Evolutionary conservation across 2,113 vertebrate genomes (phyloP).

Genomic region (Caracal caracal): DNA sequence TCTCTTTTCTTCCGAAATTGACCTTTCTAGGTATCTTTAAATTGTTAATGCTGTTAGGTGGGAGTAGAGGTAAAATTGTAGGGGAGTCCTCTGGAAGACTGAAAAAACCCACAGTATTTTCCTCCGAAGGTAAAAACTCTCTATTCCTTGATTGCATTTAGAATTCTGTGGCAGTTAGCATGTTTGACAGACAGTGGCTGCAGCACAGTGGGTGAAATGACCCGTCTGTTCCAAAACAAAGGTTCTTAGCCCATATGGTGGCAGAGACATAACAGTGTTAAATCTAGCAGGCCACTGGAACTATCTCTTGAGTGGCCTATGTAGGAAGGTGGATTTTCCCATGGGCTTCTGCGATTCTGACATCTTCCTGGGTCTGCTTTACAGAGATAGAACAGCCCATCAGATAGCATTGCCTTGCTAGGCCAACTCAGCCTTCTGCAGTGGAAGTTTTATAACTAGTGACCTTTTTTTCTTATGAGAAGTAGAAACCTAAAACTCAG

Average conservation of each 20-base stretch:
- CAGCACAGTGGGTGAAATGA: neutral
- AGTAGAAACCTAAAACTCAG: slow-evolving; percentile 10
- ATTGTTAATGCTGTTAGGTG: neutral
- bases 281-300: neutral
- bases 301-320: neutral
- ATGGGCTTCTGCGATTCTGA: neutral
- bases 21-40: neutral
- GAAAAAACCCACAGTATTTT: neutral
- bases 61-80: neutral
- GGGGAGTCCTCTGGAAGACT: neutral
- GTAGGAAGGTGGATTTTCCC: neutral
- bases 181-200: neutral
- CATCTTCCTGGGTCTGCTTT: neutral
- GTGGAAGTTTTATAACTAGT: slow-evolving; percentile 23
- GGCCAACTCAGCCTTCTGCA: neutral
- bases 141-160: neutral
- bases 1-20: neutral
- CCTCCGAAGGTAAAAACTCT: neutral
- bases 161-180: neutral
- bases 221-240: neutral
- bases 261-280: neutral
- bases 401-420: neutral
- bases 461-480: slow-evolving; percentile 29
- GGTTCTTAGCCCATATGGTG: neutral
- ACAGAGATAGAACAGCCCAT: neutral